Evolutionary conservation across 2,113 vertebrate genomes (phyloP), one percentile per base, ranked within the genome.

Genomic region (Pterocles burchelli): DNA sequence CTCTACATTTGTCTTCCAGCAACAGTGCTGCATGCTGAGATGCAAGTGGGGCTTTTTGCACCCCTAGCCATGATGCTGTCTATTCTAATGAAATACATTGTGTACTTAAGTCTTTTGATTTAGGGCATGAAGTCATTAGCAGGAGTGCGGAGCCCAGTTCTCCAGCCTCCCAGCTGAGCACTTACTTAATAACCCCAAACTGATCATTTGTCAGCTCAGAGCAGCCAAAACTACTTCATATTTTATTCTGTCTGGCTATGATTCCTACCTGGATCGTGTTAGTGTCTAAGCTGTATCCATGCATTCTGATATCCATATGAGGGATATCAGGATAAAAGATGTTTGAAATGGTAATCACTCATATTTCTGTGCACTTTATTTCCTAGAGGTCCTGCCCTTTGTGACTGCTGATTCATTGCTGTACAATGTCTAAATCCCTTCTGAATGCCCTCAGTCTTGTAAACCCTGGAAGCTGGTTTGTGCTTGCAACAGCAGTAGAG

Each of bases 81-180:
- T 92, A 13, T 79, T 81, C 74, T 94, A 93, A 92, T 89, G 96
- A 95, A 95, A 90, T 54, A 45, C 5, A 57, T 28, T 52, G 14
- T 63, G 19, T n/a, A 83, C 33, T 65, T 66, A 67, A 73, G 54
- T 61, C 36, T 83, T 94, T 79, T 67, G 55, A 24, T 97, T 96
- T 54, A 90, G 81, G 62, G 85, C 72, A 52, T 68, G 72, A 89
- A 81, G 76, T 88, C 51, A 88, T 45, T 66, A 76, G 68, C 61
- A 95, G 63, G 73, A 85, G 57, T 26, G 54, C 43, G 46, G 19
- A 90, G 24, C 26, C 19, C 38, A 65, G 65, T 24, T 93, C 79
- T 90, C 21, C 45, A 46, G 29, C 17, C 38, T 93, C 71, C 58
- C 83, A 95, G 62, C 28, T 48, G 34, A 93, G 49, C 46, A 41